Conservation (phyloP, 2,113 vertebrate species). For the Natator depressus region DNA sequence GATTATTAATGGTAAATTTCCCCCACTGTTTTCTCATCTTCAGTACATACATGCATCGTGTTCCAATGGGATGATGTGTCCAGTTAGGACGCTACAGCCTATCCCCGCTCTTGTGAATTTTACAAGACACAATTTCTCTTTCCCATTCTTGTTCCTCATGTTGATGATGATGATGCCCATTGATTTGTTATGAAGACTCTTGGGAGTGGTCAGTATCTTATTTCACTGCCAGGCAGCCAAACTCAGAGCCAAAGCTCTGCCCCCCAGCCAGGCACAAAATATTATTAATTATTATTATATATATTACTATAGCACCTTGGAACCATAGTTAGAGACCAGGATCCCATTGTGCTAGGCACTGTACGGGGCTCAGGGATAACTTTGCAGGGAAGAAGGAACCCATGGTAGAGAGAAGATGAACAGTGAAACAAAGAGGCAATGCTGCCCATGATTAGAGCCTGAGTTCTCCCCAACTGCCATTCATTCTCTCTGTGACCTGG, state of each 20-base stretch:
- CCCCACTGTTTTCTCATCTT: background rate
- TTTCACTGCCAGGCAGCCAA: background rate
- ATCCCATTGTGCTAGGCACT: too few relatives aligned
- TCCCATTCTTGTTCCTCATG: background rate
- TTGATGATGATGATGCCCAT: background rate
- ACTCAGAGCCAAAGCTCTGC: background rate
- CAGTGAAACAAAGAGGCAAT: background rate
- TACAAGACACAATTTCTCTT: background rate
- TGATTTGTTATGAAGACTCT: background rate
- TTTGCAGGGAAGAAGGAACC: background rate
- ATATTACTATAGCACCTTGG: too few relatives aligned
- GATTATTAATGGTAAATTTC: background rate
- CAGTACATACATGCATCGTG: fast-evolving
- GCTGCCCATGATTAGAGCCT: background rate
- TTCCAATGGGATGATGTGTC: background rate
- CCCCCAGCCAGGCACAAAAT: background rate
- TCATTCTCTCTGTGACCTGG: background rate
- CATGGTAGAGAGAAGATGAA: background rate
- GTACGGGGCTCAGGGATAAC: too few relatives aligned
- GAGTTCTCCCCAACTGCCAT: fast-evolving
- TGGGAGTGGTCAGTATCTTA: background rate
- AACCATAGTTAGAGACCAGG: too few relatives aligned
- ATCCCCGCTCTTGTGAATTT: background rate
- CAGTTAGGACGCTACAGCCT: background rate
- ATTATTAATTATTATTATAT: too few relatives aligned